Evolutionary conservation across 2,888 invertebrate species (phyloP).

Genomic region (Aphidius colemani): DNA sequence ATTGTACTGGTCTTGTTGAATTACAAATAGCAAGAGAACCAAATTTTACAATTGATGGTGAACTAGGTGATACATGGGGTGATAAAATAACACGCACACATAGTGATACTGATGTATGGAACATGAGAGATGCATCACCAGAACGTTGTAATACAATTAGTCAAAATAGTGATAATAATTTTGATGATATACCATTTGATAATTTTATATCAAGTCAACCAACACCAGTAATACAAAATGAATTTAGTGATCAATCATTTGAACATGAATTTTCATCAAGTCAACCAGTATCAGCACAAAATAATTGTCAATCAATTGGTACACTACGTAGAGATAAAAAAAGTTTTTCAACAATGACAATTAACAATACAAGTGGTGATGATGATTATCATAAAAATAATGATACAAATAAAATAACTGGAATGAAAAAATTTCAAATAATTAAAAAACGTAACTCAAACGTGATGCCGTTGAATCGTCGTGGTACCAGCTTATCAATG

Average conservation of each 20-base stretch:
- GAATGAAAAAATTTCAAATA: constrained; percentile 61
- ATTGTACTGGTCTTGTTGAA: constrained; percentile 47
- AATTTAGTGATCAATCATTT: background rate
- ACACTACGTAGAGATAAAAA: constrained; percentile 45
- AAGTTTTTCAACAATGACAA: constrained; percentile 39
- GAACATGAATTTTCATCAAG: background rate
- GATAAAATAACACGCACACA: constrained; percentile 40
- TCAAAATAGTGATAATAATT: too few relatives aligned
- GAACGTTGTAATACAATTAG: background rate
- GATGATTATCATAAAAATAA: constrained; percentile 16
- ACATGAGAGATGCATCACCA: constrained; percentile 30
- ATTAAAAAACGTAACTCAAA: constrained; percentile 46
- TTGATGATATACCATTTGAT: too few relatives aligned
- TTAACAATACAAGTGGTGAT: constrained; percentile 23
- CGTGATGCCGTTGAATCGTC: constrained; percentile 35
- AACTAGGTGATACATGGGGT: constrained; percentile 48
- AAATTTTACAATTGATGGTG: constrained; percentile 41
- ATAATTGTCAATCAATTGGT: constrained; percentile 38
- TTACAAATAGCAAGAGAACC: constrained; percentile 53
- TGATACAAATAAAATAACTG: constrained; percentile 48
- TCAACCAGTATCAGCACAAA: background rate
- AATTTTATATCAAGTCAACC: background rate
- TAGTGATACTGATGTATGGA: constrained; percentile 50
- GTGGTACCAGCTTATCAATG: constrained; percentile 48
- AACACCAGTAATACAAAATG: background rate